Evolutionary conservation across 30 jellyfish, hydroid and myxozoan genomes (phyloP), one percentile per base, ranked within the genome.

Genomic region (Hydractinia echinata): DNA sequence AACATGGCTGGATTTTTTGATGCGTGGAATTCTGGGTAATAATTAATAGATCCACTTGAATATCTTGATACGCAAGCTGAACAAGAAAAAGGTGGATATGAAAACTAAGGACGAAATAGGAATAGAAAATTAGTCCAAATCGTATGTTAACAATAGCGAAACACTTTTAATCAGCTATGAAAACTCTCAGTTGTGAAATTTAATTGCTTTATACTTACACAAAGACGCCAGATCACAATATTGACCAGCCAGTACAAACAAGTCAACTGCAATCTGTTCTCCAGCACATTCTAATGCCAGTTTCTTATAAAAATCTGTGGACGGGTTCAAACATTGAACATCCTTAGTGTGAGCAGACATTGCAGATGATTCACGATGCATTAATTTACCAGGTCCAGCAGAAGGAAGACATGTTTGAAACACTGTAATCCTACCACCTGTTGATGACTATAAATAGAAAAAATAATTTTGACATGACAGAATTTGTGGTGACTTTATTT

Each of bases 281-380:
- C 98, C 96, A 10, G 98, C 98, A 86, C 98, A 92, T 21, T 92
- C 98, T 60, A 92, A 79, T n/a, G 98, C 90, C 6, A 86, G 81
- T 62, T 84, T 92, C 89, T 92, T 92, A 84, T 92, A 92, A 76
- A 92, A 92, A 64, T 92, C 98, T 10, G 98, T 92, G 11, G 89
- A 77, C 4, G 98, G 98, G 66, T 83, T 79, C 54, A 92, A 87
- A 30, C 71, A 72, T 58, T 85, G 93, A 4, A 93, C 73, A 76
- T 90, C 97, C 84, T 92, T 92, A 55, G 85, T 68, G 52, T 82
- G 81, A 19, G 95, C 95, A 4, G 91, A 79, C 95, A 92, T 87
- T 61, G 84, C 79, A 4, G 79, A 56, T 13, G 72, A 51, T 72
- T 83, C 98, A 55, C 98, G 89, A 60, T 85, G 67, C n/a, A 66